phyloP scores from a whole-genome alignment of 2,888 invertebrate species.

The Microctonus hyperodae region DNA sequence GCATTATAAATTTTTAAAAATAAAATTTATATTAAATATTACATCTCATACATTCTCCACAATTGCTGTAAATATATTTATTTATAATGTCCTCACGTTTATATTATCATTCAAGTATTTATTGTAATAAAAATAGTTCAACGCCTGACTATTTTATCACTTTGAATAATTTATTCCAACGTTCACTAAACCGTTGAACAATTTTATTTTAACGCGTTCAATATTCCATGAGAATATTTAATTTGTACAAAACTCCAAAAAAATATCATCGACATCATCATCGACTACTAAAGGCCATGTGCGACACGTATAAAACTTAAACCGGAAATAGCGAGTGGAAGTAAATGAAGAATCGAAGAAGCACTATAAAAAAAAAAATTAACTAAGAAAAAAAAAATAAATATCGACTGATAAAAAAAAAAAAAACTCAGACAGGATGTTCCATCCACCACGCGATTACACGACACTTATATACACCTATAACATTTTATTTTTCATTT shows the following conservation, averaged over 20 bases:
- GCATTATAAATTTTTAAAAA: too few species aligned
- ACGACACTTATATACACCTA: not conserved
- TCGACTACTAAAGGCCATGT: not conserved
- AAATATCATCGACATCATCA: not conserved
- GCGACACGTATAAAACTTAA: not conserved
- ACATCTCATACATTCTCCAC: too few species aligned
- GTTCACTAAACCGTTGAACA: not conserved
- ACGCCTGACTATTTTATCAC: not conserved
- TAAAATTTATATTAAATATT: too few species aligned
- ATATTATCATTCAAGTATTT: too few species aligned
- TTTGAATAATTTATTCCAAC: not conserved
- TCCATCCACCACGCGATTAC: not conserved
- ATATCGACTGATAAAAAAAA: not conserved
- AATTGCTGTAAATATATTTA: too few species aligned
- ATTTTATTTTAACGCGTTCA: not conserved
- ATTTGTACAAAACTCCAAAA: not conserved
- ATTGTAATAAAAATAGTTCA: not conserved
- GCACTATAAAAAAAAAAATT: not conserved
- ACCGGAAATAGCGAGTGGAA: slow-evolving; percentile 1
- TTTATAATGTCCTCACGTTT: too few species aligned
- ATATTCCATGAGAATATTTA: not conserved
- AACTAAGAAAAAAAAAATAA: not conserved
- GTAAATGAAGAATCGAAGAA: not conserved
- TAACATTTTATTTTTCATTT: not conserved
- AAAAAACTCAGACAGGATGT: not conserved